Evolutionary conservation across 2,797 vertebrate genomes (phyloP), one percentile per base, ranked within the genome.

Genomic region (Allobates femoralis): DNA sequence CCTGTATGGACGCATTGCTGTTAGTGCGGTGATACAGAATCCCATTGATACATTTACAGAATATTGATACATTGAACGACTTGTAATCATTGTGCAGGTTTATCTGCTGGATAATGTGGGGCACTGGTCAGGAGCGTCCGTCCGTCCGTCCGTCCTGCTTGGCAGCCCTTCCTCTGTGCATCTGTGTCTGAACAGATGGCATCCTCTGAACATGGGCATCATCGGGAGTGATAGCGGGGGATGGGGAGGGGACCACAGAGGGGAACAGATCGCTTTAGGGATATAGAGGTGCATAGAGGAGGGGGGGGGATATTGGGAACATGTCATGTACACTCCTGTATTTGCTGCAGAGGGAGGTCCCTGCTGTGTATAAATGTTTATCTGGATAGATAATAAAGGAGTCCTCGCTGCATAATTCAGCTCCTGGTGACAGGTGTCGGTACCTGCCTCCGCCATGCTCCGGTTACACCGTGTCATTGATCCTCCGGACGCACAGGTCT

Each of bases 341-440:
- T 75, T 89, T 85, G 85, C 89, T 91, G 92, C 90, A 82, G 88
- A 62, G 91, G 90, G 62, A 69, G 90, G 91, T 90, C 12, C 32
- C 89, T 90, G 32, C 55, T 46, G 32, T n/a, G n/a, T n/a, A 75
- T 37, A 55, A 55, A 60, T 53, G 21, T 32, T 34, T 69, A 56
- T 62, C 73, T 79, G 67, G 76, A 10, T 80, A 4, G n/a, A 26
- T 46, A 69, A 28, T 73, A 26, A 79, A 23, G 64, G 55, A 37
- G 37, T 41, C 74, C 46, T 66, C 34, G 10, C 55, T 87, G 75
- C 67, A 87, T 84, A 80, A 87, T 87, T 87, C 41, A 87, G 11
- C 10, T 10, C 67, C 37, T 75, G 56, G 19, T 79, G 86, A 80
- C 86, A 87, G 86, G 86, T 87, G 82, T 56, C 28, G n/a, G 21